These are phyloP conservation scores for Manis pentadactyla DNA, from an alignment of 2,797 vertebrate species.

Conservation along the genomic window DNA sequence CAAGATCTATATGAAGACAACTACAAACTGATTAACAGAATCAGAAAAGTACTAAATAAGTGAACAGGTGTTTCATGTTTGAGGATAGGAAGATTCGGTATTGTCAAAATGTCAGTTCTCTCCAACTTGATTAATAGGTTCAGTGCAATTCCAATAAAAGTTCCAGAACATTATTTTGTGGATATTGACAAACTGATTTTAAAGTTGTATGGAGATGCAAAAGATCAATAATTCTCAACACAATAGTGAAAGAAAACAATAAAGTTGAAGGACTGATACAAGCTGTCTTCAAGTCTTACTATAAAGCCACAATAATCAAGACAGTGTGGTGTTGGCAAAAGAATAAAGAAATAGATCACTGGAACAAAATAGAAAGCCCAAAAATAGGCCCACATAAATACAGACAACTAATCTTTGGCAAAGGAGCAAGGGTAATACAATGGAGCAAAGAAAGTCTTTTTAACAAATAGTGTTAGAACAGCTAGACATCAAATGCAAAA, in stretches of 20 bases:
- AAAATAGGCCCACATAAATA: background rate
- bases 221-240: background rate
- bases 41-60: background rate
- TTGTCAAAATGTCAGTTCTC: background rate
- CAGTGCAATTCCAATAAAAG: background rate
- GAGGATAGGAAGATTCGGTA: background rate
- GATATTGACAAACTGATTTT: background rate
- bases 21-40: background rate
- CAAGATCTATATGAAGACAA: background rate
- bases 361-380: background rate
- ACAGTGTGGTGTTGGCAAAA: background rate
- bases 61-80: background rate
- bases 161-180: background rate
- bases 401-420: background rate
- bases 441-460: background rate
- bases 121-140: background rate
- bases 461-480: background rate
- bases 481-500: background rate
- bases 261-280: background rate
- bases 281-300: background rate
- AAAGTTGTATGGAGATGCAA: background rate
- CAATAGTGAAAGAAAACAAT: background rate
- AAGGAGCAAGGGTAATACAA: background rate
- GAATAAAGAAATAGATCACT: background rate
- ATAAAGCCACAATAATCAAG: background rate